Evolutionary conservation across 1,140 invertebrate genomes (phyloP).

Genomic region (Listronotus oregonensis): DNA sequence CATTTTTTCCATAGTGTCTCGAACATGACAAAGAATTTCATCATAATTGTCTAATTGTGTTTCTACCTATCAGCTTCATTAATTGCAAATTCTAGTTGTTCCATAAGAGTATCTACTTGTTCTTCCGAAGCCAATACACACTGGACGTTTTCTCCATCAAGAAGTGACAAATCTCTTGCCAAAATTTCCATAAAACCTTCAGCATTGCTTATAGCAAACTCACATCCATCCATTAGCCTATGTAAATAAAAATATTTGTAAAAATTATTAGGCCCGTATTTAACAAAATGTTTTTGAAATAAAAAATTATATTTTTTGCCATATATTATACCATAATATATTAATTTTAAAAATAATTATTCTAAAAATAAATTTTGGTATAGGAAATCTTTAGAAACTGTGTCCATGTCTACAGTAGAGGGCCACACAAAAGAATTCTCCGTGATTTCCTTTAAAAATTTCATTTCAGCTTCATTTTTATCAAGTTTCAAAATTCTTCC

Average conservation of each 20-base stretch:
- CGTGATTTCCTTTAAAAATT: too few species aligned
- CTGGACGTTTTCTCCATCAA: conserved; percentile 74
- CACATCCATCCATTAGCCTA: conserved; percentile 72
- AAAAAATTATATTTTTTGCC: too few species aligned
- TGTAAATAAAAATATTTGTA: conserved; percentile 11
- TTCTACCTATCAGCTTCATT: conserved; percentile 76
- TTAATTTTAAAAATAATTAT: too few species aligned
- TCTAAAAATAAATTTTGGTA: too few species aligned
- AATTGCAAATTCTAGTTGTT: conserved; percentile 80
- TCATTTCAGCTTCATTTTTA: too few species aligned
- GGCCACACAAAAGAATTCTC: too few species aligned
- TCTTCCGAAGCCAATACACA: conserved; percentile 58
- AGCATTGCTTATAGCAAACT: conserved; percentile 83
- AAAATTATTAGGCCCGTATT: conserved; percentile 7
- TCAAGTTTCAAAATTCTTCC: too few species aligned
- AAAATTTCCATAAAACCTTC: conserved; percentile 85
- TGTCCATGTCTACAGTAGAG: too few species aligned
- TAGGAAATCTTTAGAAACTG: too few species aligned
- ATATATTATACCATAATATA: too few species aligned
- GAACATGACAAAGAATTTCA: conserved; percentile 78
- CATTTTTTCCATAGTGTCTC: conserved; percentile 87
- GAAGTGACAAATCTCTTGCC: conserved; percentile 77
- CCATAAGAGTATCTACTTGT: conserved; percentile 84
- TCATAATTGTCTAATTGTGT: conserved; percentile 75
- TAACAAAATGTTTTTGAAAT: too few species aligned